These are phyloP conservation scores for Enteromius afrohamiltoni DNA, from an alignment of 2,797 vertebrate genomes.

Conservation along the genomic window DNA sequence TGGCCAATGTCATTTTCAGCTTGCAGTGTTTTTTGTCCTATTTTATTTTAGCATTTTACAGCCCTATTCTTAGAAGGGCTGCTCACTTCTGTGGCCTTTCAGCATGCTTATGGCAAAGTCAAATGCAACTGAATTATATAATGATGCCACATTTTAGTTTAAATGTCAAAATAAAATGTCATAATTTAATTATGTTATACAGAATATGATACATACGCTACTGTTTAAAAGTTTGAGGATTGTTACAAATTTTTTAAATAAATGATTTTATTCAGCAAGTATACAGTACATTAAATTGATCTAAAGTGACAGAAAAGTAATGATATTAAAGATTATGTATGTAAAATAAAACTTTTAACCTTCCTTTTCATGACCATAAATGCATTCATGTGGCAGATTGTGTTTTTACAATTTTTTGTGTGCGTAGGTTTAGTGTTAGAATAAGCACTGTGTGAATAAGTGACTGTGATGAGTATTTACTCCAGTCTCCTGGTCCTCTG, in stretches of 20 bases:
- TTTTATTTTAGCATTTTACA: conserved; percentile 14
- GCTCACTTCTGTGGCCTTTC: not conserved
- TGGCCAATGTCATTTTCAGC: conserved; percentile 12
- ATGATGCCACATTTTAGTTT: not conserved
- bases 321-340: not conserved
- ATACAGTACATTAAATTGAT: not conserved
- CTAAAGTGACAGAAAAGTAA: not conserved
- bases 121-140: conserved; percentile 5
- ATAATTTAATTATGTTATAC: not conserved
- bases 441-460: not conserved
- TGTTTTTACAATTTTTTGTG: not conserved
- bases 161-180: not conserved
- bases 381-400: not conserved
- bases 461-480: conserved; percentile 19
- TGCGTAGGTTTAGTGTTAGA: not conserved
- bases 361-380: conserved; percentile 1
- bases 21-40: conserved; percentile 4
- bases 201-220: not conserved
- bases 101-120: conserved; percentile 21
- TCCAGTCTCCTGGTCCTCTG: conserved; percentile 51
- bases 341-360: not conserved
- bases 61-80: conserved; percentile 14
- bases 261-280: not conserved
- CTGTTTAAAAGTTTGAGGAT: not conserved
- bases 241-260: not conserved